phyloP scores from a whole-genome alignment of 2,797 vertebrate species.

The Scleropages formosus region DNA sequence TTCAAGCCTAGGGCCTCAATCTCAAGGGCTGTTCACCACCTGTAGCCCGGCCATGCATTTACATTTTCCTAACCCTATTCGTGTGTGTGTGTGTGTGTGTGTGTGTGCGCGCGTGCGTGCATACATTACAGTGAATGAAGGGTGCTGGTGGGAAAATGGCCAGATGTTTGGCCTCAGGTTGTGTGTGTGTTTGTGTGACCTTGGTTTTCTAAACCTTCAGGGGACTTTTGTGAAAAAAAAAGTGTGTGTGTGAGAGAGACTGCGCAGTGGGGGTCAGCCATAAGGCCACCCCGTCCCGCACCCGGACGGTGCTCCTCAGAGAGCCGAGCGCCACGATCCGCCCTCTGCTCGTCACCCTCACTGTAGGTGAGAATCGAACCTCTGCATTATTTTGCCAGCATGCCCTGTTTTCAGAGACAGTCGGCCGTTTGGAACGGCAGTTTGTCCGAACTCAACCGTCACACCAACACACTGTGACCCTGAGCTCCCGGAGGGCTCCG shows the following conservation, averaged over 20 bases:
- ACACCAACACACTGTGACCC: too few relatives aligned
- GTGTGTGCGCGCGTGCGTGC: not conserved
- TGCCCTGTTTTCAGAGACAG: not conserved
- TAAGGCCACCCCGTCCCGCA: too few relatives aligned
- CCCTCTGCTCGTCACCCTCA: not conserved
- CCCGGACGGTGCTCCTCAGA: not conserved
- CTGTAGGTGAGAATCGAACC: not conserved
- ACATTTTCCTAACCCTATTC: too few relatives aligned
- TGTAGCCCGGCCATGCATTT: too few relatives aligned
- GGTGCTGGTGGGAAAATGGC: not conserved
- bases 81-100: too few relatives aligned
- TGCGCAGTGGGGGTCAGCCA: not conserved
- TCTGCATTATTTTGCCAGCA: not conserved
- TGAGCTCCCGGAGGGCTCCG: too few relatives aligned
- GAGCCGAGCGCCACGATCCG: not conserved
- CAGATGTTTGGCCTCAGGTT: not conserved
- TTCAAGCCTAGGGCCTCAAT: too few relatives aligned
- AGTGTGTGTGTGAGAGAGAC: not conserved
- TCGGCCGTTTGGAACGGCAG: not conserved
- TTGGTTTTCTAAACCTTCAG: too few relatives aligned
- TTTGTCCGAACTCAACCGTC: constrained; percentile 5
- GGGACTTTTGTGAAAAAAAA: too few relatives aligned
- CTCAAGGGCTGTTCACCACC: too few relatives aligned
- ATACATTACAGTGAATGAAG: not conserved
- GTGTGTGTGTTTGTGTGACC: not conserved